Conservation (phyloP, 35 echinoderm and acorn worm species). For the Acanthaster planci region DNA sequence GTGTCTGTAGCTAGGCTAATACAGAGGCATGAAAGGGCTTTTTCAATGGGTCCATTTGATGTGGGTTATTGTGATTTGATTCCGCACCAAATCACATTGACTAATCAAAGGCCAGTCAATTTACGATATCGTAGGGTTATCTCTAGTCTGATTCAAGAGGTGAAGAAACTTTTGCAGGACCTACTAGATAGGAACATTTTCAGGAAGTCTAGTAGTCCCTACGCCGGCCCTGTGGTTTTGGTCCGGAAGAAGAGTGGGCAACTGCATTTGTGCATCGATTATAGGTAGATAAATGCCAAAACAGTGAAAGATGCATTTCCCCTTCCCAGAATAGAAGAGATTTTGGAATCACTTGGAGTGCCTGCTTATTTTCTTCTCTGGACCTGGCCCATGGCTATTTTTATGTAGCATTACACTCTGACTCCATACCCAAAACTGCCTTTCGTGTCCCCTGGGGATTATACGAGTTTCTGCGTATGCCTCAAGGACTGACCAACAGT, state of each 20-base stretch:
- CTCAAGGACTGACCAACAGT: too few relatives aligned
- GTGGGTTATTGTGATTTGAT: conserved; percentile 53
- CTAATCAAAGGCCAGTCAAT: conserved; percentile 18
- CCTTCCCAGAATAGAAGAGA: conserved; percentile 62
- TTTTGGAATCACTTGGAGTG: conserved; percentile 41
- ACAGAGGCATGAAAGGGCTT: not conserved
- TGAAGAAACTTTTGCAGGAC: conserved; percentile 19
- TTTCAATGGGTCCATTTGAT: too few relatives aligned
- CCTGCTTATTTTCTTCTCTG: conserved; percentile 52
- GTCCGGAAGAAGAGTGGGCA: conserved; percentile 32
- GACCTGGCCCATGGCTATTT: conserved; percentile 58
- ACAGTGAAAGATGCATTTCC: conserved; percentile 47
- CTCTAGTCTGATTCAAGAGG: conserved; percentile 26
- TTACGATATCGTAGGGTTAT: conserved; percentile 23
- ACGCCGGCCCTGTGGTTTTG: conserved; percentile 44
- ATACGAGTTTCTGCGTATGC: too few relatives aligned
- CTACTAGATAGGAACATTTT: conserved; percentile 45
- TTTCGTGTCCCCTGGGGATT: conserved; percentile 51
- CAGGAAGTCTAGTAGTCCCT: conserved; percentile 36
- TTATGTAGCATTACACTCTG: conserved; percentile 47
- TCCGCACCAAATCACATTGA: conserved; percentile 41
- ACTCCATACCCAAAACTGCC: conserved; percentile 40
- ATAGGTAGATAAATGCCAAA: conserved; percentile 26
- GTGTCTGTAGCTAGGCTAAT: conserved; percentile 5
- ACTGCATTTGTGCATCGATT: conserved; percentile 42